phyloP scores from a whole-genome alignment of 2,888 invertebrate genomes.

The Dysmachus trigonus region DNA sequence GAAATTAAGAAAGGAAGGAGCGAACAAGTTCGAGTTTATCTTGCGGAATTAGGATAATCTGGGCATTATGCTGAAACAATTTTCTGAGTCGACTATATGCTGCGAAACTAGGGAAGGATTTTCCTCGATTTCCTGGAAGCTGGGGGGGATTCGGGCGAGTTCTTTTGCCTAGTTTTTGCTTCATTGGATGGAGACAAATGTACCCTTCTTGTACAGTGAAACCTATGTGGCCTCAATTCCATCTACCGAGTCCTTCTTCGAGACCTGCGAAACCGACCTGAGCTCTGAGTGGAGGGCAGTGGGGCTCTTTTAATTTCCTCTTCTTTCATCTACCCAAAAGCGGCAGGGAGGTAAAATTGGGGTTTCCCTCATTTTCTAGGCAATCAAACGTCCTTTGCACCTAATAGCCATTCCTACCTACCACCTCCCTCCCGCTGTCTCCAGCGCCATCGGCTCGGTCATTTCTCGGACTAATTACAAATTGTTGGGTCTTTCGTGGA shows the following conservation, averaged over 20 bases:
- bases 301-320: background rate
- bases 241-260: background rate
- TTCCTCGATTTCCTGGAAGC: background rate
- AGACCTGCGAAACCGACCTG: background rate
- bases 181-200: background rate
- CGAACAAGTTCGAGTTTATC: conserved; percentile 23
- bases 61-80: background rate
- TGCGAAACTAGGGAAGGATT: background rate
- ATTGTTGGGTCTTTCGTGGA: background rate
- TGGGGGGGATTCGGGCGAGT: background rate
- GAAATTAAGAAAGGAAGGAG: conserved; percentile 32
- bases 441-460: background rate
- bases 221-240: background rate
- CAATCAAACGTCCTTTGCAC: background rate
- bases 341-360: background rate
- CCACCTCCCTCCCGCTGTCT: no score
- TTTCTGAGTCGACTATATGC: background rate
- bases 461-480: conserved; percentile 14
- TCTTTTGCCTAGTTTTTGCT: background rate
- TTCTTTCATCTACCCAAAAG: background rate
- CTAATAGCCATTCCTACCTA: background rate
- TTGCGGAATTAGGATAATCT: conserved; percentile 34
- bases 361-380: background rate
- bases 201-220: background rate
- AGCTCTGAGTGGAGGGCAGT: background rate